Conservation (phyloP, 1,140 invertebrate genomes). For the Leptinotarsa texana region DNA sequence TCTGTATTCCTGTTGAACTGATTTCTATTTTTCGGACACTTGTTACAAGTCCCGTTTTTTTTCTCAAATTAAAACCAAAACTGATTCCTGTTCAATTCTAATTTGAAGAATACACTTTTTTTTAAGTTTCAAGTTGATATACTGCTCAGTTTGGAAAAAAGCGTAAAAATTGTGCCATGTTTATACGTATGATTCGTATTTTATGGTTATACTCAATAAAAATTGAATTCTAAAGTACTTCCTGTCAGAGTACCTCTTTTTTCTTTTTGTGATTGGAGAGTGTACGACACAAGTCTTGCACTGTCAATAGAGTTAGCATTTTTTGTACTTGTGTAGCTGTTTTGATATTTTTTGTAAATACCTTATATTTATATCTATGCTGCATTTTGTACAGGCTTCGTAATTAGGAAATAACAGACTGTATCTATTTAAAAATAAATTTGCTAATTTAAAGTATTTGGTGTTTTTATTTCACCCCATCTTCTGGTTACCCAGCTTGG, state of each 20-base stretch:
- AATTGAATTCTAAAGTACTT: constrained; percentile 32
- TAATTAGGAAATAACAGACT: constrained; percentile 44
- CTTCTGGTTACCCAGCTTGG: background rate
- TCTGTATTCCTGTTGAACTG: too few species aligned
- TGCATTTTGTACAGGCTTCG: constrained; percentile 43
- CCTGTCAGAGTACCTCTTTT: constrained; percentile 23
- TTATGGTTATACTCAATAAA: background rate
- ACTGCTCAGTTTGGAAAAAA: constrained; percentile 15
- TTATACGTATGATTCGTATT: constrained; percentile 5
- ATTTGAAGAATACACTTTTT: too few species aligned
- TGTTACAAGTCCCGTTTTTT: too few species aligned
- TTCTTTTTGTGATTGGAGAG: constrained; percentile 27
- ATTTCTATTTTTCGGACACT: too few species aligned
- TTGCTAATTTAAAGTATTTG: constrained; percentile 41
- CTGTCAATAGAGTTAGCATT: constrained; percentile 26
- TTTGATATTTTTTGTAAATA: constrained; percentile 44
- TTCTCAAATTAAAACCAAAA: too few species aligned
- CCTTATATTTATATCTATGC: constrained; percentile 34
- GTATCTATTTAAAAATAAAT: constrained; percentile 46
- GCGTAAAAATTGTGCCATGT: constrained; percentile 24
- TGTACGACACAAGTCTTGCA: constrained; percentile 23
- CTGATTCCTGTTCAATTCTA: too few species aligned
- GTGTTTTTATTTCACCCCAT: background rate
- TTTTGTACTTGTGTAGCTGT: constrained; percentile 33
- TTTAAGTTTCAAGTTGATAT: background rate